phyloP scores from a whole-genome alignment of 1,140 invertebrate genomes.

The Drosophila lowei region DNA sequence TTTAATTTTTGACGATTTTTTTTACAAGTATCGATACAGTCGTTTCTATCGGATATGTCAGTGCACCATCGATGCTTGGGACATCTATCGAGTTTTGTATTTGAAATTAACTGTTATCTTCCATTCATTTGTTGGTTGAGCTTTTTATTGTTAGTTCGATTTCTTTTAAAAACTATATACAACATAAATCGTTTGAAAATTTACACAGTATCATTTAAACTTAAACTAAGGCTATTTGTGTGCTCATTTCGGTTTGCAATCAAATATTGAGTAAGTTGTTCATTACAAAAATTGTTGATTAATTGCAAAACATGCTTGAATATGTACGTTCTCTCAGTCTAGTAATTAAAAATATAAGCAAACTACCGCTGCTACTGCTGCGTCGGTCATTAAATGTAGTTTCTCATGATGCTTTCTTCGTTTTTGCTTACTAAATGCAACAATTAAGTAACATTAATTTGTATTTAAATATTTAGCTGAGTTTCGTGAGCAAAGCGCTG shows the following conservation, averaged over 20 bases:
- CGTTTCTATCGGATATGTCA: too few relatives aligned
- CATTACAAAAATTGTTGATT: conserved; percentile 29
- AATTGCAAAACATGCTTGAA: conserved; percentile 42
- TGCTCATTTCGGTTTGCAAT: conserved; percentile 52
- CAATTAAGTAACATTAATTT: conserved; percentile 68
- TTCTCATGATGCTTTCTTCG: conserved; percentile 22
- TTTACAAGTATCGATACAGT: too few relatives aligned
- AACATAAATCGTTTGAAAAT: conserved; percentile 64
- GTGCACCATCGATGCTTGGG: too few relatives aligned
- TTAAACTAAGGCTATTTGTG: conserved; percentile 67
- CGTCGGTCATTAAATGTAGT: conserved; percentile 12
- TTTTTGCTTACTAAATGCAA: conserved; percentile 68
- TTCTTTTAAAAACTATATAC: conserved; percentile 65
- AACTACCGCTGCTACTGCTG: conserved; percentile 13
- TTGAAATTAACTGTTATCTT: not conserved
- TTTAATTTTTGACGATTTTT: too few relatives aligned
- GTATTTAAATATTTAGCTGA: conserved; percentile 38
- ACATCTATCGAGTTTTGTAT: too few relatives aligned
- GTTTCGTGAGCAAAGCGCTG: conserved; percentile 3
- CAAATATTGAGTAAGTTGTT: conserved; percentile 59
- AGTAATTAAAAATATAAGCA: conserved; percentile 59
- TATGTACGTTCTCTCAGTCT: conserved; percentile 67
- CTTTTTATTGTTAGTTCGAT: conserved; percentile 62
- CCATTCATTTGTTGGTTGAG: conserved; percentile 35
- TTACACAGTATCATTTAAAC: conserved; percentile 60